Base-by-base conservation (phyloP, 2,888 invertebrate genomes). In the Plusia festucae region DNA sequence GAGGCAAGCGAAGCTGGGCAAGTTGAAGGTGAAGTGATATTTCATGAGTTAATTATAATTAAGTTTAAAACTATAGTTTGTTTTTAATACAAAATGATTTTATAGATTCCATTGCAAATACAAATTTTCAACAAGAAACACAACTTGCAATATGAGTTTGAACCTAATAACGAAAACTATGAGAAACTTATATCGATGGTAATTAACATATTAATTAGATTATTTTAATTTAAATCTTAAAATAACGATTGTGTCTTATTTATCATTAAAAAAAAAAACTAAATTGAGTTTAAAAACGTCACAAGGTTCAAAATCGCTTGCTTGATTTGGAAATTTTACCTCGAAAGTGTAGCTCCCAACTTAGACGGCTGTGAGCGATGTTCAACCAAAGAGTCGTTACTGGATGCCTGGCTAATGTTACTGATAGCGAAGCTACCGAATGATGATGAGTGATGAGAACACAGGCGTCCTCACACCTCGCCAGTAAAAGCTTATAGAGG, bases 361-460 rank as follows among this genome's bases (percentile, higher is more conserved):
- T 59, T 13, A 30, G 0, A 46, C 16, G 54, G 57, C 34, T 49
- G 54, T 20, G 40, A 8, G 20, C 15, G 9, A n/a, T 4, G 34
- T 53, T 58, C 71, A 82, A 89, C 85, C 91, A 89, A 89, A 90
- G 87, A 90, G 88, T 85, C 80, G 82, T 69, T 76, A 80, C 61
- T 53, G 78, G 76, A 87, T 85, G 88, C 87, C 88, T 80, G 83
- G 82, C 85, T 84, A 56, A 68, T 81, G 82, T 86, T 81, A 88
- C 81, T 82, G 78, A 77, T 74, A 86, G 84, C 82, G 81, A 86
- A 85, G 88, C 86, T 84, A 78, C 77, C 76, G 85, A 68, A 77
- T 77, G 85, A 85, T 84, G 79, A 83, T 82, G 84, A 79, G 78
- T 85, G 87, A 86, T 86, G 82, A 83, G 81, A 80, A 78, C 79